Conservation (phyloP, 2,888 invertebrate species). For the Nomada hirtipes region DNA sequence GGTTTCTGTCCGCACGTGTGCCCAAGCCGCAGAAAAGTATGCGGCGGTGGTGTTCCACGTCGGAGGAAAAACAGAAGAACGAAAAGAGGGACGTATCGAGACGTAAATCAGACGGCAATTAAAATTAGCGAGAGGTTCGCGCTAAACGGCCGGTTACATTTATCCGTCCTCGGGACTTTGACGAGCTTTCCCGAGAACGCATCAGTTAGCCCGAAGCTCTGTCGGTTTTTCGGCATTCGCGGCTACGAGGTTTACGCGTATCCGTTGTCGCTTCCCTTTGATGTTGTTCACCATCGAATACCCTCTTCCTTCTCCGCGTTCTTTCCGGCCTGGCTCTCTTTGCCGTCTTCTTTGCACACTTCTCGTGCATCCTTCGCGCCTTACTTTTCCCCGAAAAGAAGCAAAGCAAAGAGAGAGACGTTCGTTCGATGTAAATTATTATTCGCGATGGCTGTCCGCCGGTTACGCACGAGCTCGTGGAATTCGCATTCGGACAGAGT, state of each 20-base stretch:
- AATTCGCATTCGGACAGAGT: too few relatives aligned
- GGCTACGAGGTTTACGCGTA: constrained; percentile 79
- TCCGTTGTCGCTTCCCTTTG: constrained; percentile 83
- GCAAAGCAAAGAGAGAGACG: too few relatives aligned
- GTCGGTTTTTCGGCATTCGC: constrained; percentile 74
- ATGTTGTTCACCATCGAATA: constrained; percentile 76
- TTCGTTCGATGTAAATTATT: too few relatives aligned
- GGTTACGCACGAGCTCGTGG: too few relatives aligned
- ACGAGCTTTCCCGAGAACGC: constrained; percentile 80
- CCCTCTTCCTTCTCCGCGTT: constrained; percentile 45
- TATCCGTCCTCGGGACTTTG: constrained; percentile 83
- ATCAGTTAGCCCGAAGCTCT: constrained; percentile 57
- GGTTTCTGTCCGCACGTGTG: constrained; percentile 3
- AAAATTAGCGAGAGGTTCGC: constrained; percentile 83
- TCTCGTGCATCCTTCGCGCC: constrained; percentile 43
- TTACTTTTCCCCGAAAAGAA: constrained; percentile 52
- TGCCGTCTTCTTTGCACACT: constrained; percentile 29
- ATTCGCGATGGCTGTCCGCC: too few relatives aligned
- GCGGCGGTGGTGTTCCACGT: background rate
- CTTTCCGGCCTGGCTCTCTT: constrained; percentile 20
- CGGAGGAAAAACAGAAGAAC: constrained; percentile 9
- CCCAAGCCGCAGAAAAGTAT: background rate
- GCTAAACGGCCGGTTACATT: constrained; percentile 83
- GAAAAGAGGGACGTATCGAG: constrained; percentile 58
- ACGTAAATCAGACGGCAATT: constrained; percentile 82